Conservation (phyloP, 2,113 vertebrate genomes). For the Notothenia rossii region DNA sequence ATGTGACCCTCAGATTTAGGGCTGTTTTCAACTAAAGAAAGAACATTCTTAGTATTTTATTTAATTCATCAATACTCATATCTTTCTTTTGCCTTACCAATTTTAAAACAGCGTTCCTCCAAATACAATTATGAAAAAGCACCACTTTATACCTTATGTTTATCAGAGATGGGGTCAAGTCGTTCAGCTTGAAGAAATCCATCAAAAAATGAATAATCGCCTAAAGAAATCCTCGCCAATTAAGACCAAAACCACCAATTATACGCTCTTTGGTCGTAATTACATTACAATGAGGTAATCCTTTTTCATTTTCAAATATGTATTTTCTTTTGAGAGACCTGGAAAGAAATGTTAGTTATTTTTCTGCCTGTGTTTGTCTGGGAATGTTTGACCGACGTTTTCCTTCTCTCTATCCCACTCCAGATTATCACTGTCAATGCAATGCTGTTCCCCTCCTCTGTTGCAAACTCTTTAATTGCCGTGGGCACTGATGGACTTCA, state of each 20-base stretch:
- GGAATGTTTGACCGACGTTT: constrained; percentile 27
- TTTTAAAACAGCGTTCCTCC: too few species aligned
- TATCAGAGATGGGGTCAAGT: too few species aligned
- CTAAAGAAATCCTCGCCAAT: too few species aligned
- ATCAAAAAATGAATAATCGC: too few species aligned
- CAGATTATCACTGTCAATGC: constrained; percentile 99
- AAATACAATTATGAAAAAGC: too few species aligned
- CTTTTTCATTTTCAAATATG: not conserved
- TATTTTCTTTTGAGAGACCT: not conserved
- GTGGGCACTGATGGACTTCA: constrained; percentile 98
- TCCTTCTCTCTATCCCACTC: constrained; percentile 7
- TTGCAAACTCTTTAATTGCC: constrained; percentile 97
- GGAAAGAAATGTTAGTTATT: constrained; percentile 18
- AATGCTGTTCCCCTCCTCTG: constrained; percentile 95
- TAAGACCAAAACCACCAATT: too few species aligned
- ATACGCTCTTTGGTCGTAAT: not conserved
- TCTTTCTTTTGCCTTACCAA: too few species aligned
- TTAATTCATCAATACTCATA: too few species aligned
- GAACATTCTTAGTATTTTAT: too few species aligned
- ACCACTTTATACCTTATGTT: too few species aligned
- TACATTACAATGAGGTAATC: not conserved
- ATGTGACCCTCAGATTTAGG: not conserved
- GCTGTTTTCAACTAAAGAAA: too few species aligned
- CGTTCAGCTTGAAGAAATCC: too few species aligned
- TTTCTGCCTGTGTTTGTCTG: constrained; percentile 19